Percentiles rank a stretch among this genome's conserved stretches.
Evolutionary conservation across 2,113 vertebrate species (phyloP).

Genomic region (Peromyscus leucopus): DNA sequence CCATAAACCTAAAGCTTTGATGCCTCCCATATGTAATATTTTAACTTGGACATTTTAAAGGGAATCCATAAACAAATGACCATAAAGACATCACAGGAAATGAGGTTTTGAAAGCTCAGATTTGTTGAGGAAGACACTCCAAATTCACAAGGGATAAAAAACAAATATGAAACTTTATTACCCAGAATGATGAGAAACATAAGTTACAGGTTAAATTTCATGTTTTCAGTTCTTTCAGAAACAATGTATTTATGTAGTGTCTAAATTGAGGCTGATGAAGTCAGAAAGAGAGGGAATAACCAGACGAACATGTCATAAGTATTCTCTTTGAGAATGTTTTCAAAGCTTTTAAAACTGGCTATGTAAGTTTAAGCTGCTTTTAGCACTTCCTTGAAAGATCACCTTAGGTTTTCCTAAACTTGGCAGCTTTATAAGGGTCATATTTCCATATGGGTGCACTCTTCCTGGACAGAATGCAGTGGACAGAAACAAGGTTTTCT

Average conservation of each 20-base stretch:
- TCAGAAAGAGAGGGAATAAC: slow-evolving; percentile 48
- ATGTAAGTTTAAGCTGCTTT: slow-evolving; percentile 65
- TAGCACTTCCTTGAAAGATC: slow-evolving; percentile 64
- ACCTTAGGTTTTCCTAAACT: slow-evolving; percentile 66
- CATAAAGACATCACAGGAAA: slow-evolving; percentile 82
- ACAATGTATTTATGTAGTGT: slow-evolving; percentile 22
- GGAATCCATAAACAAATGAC: slow-evolving; percentile 84
- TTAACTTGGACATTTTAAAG: slow-evolving; percentile 83
- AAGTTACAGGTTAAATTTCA: slow-evolving; percentile 50
- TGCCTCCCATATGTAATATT: slow-evolving; percentile 84
- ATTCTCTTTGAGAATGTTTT: slow-evolving; percentile 58
- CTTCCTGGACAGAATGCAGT: slow-evolving; percentile 65
- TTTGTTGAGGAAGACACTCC: slow-evolving; percentile 77
- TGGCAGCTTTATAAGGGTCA: slow-evolving; percentile 57
- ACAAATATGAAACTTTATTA: slow-evolving; percentile 57
- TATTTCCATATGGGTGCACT: slow-evolving; percentile 55
- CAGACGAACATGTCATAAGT: slow-evolving; percentile 35
- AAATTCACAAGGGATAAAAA: slow-evolving; percentile 69
- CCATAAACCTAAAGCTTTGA: slow-evolving; percentile 84
- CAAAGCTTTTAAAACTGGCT: slow-evolving; percentile 51
- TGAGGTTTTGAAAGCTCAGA: slow-evolving; percentile 76
- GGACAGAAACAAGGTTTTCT: slow-evolving; percentile 67
- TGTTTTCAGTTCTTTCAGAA: not conserved
- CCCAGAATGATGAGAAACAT: not conserved
- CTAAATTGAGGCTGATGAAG: slow-evolving; percentile 29